These are phyloP conservation scores for Neoascia interrupta DNA, from an alignment of 2,888 invertebrate genomes.

Conservation along the genomic window DNA sequence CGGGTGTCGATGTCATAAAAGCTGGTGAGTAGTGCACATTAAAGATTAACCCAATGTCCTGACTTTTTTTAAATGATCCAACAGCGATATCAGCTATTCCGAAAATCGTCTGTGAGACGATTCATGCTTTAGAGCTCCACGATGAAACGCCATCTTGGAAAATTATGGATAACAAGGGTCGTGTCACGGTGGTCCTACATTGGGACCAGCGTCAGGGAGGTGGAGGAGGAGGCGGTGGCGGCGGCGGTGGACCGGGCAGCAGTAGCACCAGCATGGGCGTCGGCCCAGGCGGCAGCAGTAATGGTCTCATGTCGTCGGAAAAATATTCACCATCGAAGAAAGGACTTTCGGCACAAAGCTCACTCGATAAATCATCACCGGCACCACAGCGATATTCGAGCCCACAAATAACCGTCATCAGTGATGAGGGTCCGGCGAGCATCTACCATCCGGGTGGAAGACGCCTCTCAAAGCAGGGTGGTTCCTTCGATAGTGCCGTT, in stretches of 20 bases:
- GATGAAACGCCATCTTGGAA: slow-evolving; percentile 99
- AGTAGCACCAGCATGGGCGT: slow-evolving; percentile 72
- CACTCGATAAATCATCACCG: slow-evolving; percentile 84
- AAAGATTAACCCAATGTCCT: not conserved
- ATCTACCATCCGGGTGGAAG: slow-evolving; percentile 79
- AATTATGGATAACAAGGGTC: slow-evolving; percentile 98
- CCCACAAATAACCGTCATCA: slow-evolving; percentile 96
- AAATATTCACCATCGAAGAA: slow-evolving; percentile 80
- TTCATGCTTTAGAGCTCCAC: slow-evolving; percentile 95
- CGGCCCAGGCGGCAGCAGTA: slow-evolving; percentile 75
- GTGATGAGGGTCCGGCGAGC: slow-evolving; percentile 90
- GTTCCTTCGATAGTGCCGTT: slow-evolving; percentile 85
- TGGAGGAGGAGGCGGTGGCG: slow-evolving; percentile 79
- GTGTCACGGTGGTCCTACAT: slow-evolving; percentile 97
- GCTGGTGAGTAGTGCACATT: slow-evolving; percentile 86
- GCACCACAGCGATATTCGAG: slow-evolving; percentile 82
- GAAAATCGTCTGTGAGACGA: slow-evolving; percentile 98
- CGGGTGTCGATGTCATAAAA: slow-evolving; percentile 95
- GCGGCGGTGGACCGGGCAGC: slow-evolving; percentile 79
- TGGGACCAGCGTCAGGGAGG: slow-evolving; percentile 94
- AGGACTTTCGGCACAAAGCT: slow-evolving; percentile 82
- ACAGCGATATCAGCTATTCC: slow-evolving; percentile 97
- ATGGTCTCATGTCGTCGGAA: slow-evolving; percentile 77
- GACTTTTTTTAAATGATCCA: slow-evolving; percentile 73
- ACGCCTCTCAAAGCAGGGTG: slow-evolving; percentile 82